A percentile compares a stretch with the other conserved stretches of the same genome.
Conservation (phyloP, 2,113 vertebrate genomes). For the Miniopterus natalensis region DNA sequence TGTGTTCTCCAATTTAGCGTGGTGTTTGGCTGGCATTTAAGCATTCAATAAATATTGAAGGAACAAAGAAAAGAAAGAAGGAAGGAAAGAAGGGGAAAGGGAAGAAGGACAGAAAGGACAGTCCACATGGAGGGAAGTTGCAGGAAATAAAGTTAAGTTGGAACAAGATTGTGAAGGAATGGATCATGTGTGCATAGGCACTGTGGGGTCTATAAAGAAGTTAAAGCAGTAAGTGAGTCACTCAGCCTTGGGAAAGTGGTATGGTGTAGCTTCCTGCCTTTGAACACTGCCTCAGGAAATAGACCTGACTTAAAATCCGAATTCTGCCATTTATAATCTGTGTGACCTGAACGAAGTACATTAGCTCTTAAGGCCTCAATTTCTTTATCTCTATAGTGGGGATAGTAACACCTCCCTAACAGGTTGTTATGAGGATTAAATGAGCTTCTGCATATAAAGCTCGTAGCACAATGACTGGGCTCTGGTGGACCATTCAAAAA, state of each 20-base stretch:
- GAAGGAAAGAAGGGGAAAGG: neutral
- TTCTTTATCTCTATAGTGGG: conserved; percentile 34
- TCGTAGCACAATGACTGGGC: neutral
- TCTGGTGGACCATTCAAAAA: neutral
- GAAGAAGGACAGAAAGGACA: neutral
- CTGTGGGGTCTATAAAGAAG: neutral
- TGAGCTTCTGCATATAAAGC: conserved; percentile 15
- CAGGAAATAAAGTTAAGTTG: conserved; percentile 21
- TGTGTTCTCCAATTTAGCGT: neutral
- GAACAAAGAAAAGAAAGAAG: neutral
- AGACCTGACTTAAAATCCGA: conserved; percentile 43
- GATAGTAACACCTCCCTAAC: neutral
- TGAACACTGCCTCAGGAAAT: neutral
- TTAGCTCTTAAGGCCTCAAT: neutral
- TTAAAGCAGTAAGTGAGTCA: neutral
- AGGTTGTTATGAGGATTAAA: conserved; percentile 33
- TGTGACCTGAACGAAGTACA: conserved; percentile 9
- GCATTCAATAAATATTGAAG: neutral
- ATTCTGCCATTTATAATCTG: neutral
- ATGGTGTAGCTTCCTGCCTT: neutral
- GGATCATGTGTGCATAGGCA: neutral
- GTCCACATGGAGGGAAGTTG: neutral
- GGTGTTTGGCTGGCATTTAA: neutral
- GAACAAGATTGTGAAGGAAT: conserved; percentile 16
- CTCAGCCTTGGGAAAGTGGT: neutral